Conservation (phyloP, 2,797 vertebrate species). For the Gallinago solitaria region DNA sequence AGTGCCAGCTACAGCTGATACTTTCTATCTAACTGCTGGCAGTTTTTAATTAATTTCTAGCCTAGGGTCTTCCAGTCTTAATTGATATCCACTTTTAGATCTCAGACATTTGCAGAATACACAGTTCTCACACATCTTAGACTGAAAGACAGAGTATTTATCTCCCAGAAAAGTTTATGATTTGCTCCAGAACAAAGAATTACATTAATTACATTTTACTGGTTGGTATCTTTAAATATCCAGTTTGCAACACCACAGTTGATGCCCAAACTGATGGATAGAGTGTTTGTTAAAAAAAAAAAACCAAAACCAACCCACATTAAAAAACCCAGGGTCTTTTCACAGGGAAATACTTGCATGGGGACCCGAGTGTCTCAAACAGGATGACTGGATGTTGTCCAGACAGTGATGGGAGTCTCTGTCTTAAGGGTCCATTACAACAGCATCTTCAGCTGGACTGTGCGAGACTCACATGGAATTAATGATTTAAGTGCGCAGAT, state of each 20-base stretch:
- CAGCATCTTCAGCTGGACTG: neutral
- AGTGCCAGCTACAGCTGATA: neutral
- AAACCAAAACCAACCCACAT: neutral
- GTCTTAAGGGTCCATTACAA: neutral
- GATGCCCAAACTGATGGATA: neutral
- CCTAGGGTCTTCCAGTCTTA: neutral
- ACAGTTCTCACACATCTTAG: neutral
- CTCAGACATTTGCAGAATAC: neutral
- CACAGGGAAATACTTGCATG: neutral
- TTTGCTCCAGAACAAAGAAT: neutral
- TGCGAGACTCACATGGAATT: neutral
- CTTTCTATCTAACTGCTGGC: neutral
- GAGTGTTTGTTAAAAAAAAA: neutral
- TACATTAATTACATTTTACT: neutral
- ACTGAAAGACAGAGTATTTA: neutral
- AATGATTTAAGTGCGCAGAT: neutral
- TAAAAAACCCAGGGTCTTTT: neutral
- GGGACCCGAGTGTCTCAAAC: neutral
- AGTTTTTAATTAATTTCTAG: neutral
- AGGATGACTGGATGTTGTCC: neutral
- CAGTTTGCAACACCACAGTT: neutral
- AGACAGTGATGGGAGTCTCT: neutral
- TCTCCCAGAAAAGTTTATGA: neutral
- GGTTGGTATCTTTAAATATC: neutral
- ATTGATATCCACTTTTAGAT: neutral